These are phyloP conservation scores for Sarotherodon lohbergeri DNA, from an alignment of 2,113 vertebrate species.

Conservation along the genomic window DNA sequence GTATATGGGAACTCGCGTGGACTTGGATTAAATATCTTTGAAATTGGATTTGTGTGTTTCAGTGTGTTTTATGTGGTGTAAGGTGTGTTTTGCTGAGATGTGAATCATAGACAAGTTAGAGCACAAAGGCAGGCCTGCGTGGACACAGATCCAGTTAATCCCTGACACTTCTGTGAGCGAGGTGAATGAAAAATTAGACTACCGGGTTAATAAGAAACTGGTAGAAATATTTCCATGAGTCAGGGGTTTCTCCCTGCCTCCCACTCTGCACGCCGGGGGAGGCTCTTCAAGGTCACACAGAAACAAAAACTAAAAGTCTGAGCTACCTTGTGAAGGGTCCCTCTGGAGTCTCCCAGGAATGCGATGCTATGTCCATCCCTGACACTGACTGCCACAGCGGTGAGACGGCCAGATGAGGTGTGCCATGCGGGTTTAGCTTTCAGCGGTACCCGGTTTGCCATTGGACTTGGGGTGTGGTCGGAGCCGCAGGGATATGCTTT, in stretches of 20 bases:
- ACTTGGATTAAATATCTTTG: neutral
- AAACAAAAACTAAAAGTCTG: neutral
- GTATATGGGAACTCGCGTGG: neutral
- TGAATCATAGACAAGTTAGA: neutral
- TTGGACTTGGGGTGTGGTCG: constrained; percentile 96
- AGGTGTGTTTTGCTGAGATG: neutral
- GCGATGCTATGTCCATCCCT: constrained; percentile 85
- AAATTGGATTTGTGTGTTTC: neutral
- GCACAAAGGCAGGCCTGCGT: neutral
- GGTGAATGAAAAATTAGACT: neutral
- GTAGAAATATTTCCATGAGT: neutral
- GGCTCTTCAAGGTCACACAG: neutral
- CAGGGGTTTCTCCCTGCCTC: neutral
- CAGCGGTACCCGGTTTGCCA: constrained; percentile 84
- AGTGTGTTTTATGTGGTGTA: neutral
- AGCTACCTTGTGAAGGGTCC: constrained; percentile 86
- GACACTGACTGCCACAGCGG: constrained; percentile 85
- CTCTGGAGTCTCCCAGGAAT: constrained; percentile 90
- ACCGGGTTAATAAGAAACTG: neutral
- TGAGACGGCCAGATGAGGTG: constrained; percentile 76
- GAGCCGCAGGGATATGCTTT: constrained; percentile 94
- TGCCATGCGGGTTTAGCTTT: constrained; percentile 76
- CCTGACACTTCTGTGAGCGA: neutral
- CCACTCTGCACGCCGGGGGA: neutral
- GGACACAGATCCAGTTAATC: neutral